phyloP scores from a whole-genome alignment of 2,797 vertebrate genomes.

The Aphelocoma californica region DNA sequence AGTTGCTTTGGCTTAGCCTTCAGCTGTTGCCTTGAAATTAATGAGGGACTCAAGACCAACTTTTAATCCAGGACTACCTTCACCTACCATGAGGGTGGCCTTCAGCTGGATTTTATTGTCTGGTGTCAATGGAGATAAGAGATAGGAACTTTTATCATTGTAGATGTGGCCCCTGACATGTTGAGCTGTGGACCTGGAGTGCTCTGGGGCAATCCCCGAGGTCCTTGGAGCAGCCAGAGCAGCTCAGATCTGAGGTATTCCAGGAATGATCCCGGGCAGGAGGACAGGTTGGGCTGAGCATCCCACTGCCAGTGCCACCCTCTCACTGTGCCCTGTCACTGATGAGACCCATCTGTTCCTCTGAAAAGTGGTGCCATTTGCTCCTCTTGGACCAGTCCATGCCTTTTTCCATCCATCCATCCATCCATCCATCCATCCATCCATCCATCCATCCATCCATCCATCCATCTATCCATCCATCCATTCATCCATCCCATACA shows the following conservation, averaged over 20 bases:
- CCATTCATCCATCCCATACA: background rate
- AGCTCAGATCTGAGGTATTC: background rate
- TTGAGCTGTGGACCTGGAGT: background rate
- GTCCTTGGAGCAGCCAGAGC: background rate
- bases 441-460: background rate
- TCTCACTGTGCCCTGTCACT: background rate
- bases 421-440: background rate
- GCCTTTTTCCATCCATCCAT: background rate
- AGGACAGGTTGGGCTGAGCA: background rate
- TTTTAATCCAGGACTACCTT: background rate
- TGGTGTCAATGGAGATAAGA: background rate
- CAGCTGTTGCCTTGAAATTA: background rate
- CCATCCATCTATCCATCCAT: background rate
- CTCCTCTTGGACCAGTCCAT: background rate
- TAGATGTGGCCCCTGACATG: background rate
- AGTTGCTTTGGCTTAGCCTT: background rate
- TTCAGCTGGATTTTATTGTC: background rate
- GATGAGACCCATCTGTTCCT: accelerated
- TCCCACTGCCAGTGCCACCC: background rate
- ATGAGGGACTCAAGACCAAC: accelerated
- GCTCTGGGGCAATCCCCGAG: accelerated
- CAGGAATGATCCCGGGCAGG: accelerated
- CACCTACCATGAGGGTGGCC: background rate
- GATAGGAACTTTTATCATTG: background rate
- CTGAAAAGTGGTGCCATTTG: background rate